Evolutionary conservation across 2,888 invertebrate species (phyloP).

Genomic region (Belgica antarctica): DNA sequence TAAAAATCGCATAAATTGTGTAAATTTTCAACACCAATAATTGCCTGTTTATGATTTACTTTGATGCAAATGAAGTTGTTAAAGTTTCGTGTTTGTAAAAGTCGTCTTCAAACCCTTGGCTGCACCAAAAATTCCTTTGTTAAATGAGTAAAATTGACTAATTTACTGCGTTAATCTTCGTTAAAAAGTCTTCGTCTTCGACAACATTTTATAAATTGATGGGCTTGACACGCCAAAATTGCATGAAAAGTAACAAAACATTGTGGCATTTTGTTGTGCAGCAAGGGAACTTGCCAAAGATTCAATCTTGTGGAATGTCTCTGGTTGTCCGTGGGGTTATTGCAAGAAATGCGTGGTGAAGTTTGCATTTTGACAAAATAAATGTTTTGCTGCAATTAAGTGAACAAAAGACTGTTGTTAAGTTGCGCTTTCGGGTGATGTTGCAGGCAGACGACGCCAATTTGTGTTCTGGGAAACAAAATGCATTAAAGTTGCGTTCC

Average conservation of each 20-base stretch:
- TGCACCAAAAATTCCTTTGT: slow-evolving; percentile 14
- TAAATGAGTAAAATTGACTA: background rate
- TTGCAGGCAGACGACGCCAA: no score
- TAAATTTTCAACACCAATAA: background rate
- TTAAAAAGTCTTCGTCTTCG: background rate
- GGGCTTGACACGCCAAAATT: background rate
- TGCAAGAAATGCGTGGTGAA: no score
- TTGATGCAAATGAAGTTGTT: slow-evolving; percentile 37
- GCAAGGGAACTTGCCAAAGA: background rate
- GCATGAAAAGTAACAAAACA: background rate
- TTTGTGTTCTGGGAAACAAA: no score
- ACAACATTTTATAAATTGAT: slow-evolving; percentile 23
- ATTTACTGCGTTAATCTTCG: slow-evolving; percentile 3
- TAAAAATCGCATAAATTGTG: slow-evolving; percentile 25
- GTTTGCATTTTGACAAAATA: no score
- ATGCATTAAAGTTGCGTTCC: no score
- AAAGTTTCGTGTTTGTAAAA: slow-evolving; percentile 1
- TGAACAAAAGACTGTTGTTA: no score
- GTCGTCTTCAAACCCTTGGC: background rate
- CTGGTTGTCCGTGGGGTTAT: background rate
- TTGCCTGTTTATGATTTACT: slow-evolving; percentile 14
- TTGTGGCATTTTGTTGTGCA: slow-evolving; percentile 8
- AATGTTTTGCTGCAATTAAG: no score
- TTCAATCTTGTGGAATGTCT: no score
- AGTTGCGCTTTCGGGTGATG: no score